phyloP scores from a whole-genome alignment of 2,888 invertebrate genomes.

The Idaea dimidiata region DNA sequence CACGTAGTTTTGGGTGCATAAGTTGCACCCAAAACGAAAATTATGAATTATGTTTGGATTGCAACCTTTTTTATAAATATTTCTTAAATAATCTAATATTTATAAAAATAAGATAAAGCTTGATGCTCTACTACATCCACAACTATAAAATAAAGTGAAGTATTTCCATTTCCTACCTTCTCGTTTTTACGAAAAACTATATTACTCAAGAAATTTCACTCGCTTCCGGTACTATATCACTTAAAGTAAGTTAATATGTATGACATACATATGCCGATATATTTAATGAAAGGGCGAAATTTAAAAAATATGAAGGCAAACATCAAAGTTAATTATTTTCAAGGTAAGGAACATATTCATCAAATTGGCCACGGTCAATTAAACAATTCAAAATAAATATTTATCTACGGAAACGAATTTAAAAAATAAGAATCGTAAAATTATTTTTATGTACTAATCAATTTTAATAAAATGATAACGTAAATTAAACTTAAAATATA shows the following conservation, averaged over 20 bases:
- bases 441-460: neutral
- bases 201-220: neutral
- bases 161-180: too few relatives aligned
- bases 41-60: too few relatives aligned
- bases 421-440: neutral
- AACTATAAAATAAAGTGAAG: too few relatives aligned
- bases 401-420: slow-evolving; percentile 9
- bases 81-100: too few relatives aligned
- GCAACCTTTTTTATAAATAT: too few relatives aligned
- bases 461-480: too few relatives aligned
- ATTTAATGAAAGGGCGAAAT: neutral
- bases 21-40: too few relatives aligned
- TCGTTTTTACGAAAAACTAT: neutral
- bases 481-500: too few relatives aligned
- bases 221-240: neutral
- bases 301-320: neutral
- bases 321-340: neutral
- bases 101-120: too few relatives aligned
- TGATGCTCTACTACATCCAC: too few relatives aligned
- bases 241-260: neutral
- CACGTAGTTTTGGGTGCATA: too few relatives aligned
- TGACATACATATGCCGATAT: neutral
- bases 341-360: slow-evolving; percentile 1
- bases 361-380: neutral
- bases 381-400: neutral